These are phyloP conservation scores for Ernsta delagoae DNA, from an alignment of 2,888 invertebrate species.

Conservation along the genomic window DNA sequence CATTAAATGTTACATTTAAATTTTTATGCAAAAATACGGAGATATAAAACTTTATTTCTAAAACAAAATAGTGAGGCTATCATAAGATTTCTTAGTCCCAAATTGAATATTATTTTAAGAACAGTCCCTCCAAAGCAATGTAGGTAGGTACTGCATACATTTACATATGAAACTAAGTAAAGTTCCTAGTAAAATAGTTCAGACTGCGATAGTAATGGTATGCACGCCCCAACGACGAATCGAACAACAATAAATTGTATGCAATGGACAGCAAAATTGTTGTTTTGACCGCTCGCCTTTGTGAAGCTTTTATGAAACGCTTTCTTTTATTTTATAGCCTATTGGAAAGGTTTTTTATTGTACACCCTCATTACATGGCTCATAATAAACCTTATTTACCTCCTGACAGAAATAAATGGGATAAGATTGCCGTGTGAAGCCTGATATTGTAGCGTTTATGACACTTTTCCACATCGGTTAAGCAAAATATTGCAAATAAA, in stretches of 20 bases:
- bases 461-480: constrained; percentile 13
- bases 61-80: not conserved
- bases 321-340: constrained; percentile 53
- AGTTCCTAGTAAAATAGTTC: constrained; percentile 66
- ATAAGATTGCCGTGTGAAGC: constrained; percentile 24
- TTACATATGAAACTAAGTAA: constrained; percentile 10
- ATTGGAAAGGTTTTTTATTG: constrained; percentile 59
- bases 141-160: not conserved
- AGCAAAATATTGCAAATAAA: constrained; percentile 4
- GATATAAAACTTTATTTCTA: not conserved
- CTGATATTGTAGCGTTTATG: constrained; percentile 23
- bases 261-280: constrained; percentile 82
- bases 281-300: constrained; percentile 76
- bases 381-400: constrained; percentile 38
- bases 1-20: not conserved
- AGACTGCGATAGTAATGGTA: constrained; percentile 50
- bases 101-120: not conserved
- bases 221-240: constrained; percentile 82
- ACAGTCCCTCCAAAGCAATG: not conserved
- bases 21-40: not conserved
- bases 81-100: too few relatives aligned
- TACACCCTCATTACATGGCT: constrained; percentile 50
- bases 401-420: constrained; percentile 34
- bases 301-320: constrained; percentile 54
- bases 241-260: constrained; percentile 78